Conservation (phyloP, 1,140 invertebrate genomes). For the Argopecten irradians region DNA sequence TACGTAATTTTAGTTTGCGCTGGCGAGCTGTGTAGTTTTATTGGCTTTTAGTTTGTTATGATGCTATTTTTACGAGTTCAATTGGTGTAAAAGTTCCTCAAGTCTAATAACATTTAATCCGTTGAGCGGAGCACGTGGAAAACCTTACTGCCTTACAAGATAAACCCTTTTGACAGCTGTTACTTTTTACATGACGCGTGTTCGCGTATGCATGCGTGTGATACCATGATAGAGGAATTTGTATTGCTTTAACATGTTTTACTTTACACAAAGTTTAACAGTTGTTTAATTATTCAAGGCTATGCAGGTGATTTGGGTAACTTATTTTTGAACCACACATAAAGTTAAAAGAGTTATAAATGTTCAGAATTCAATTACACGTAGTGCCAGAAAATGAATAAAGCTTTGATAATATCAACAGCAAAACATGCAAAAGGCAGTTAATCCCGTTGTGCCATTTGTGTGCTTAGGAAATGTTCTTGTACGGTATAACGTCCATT, state of each 20-base stretch:
- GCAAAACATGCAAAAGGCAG: no score
- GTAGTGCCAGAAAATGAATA: no score
- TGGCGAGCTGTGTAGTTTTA: background rate
- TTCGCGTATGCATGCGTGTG: background rate
- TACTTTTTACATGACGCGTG: constrained; percentile 4
- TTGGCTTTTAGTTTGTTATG: background rate
- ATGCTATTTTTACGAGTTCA: constrained; percentile 6
- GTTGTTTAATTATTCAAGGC: background rate
- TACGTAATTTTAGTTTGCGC: background rate
- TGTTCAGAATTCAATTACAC: no score
- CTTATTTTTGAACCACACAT: no score
- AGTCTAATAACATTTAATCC: background rate
- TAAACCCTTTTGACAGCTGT: constrained; percentile 2
- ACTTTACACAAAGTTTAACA: background rate
- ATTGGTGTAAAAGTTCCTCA: background rate
- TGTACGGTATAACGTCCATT: no score
- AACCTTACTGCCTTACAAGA: background rate
- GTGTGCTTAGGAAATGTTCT: no score
- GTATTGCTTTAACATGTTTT: background rate
- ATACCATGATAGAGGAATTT: background rate
- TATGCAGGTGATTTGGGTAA: no score
- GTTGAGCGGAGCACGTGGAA: constrained; percentile 6
- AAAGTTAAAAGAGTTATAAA: no score
- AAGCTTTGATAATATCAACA: no score
- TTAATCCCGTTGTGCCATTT: no score